phyloP scores from a whole-genome alignment of 2,797 vertebrate species.

The Phoxinus dragarum region DNA sequence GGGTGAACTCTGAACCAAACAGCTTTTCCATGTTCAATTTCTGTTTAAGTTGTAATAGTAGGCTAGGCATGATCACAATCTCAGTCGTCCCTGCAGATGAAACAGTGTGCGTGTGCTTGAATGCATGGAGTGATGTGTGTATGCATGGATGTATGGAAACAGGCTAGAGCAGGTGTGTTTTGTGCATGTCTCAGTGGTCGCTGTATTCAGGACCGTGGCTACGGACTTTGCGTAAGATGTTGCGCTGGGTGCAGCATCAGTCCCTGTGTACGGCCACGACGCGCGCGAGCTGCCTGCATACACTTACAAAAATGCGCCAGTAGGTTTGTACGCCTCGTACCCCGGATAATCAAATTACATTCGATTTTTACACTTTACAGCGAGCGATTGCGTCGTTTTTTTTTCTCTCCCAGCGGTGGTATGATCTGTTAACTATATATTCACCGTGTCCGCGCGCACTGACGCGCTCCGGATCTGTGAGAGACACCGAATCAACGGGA shows the following conservation, averaged over 20 bases:
- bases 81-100: not conserved
- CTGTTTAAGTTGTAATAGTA: too few relatives aligned
- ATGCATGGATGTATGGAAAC: slow-evolving; percentile 21
- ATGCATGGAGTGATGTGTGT: not conserved
- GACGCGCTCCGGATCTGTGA: slow-evolving; percentile 37
- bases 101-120: not conserved
- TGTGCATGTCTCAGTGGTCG: slow-evolving; percentile 32
- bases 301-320: slow-evolving; percentile 72
- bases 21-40: not conserved
- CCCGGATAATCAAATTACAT: slow-evolving; percentile 8
- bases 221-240: slow-evolving; percentile 54
- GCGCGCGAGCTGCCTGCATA: slow-evolving; percentile 74
- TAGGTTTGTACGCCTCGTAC: slow-evolving; percentile 40
- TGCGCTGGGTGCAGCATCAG: slow-evolving; percentile 52
- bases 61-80: too few relatives aligned
- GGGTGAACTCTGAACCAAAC: not conserved
- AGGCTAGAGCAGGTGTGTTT: slow-evolving; percentile 40
- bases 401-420: not conserved
- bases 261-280: slow-evolving; percentile 68
- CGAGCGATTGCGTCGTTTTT: slow-evolving; percentile 16
- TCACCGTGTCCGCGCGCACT: slow-evolving; percentile 30
- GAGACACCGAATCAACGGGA: slow-evolving; percentile 29
- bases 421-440: slow-evolving; percentile 26
- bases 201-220: slow-evolving; percentile 33
- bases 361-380: slow-evolving; percentile 26